A percentile compares a stretch with the other conserved stretches of the same genome.
These are phyloP conservation scores for Ennomos erosarius DNA, from an alignment of 2,888 invertebrate genomes.

Conservation along the genomic window DNA sequence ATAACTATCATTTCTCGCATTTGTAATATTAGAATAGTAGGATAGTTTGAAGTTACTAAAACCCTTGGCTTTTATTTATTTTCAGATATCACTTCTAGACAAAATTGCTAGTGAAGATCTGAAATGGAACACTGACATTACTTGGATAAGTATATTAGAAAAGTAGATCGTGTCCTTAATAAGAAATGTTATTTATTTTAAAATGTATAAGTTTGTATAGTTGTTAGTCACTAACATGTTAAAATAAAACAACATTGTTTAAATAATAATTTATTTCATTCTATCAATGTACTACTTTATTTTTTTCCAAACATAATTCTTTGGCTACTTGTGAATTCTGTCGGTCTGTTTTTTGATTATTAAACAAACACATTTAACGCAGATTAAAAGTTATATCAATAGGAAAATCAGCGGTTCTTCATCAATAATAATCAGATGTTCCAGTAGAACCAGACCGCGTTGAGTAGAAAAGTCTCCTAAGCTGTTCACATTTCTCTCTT, in stretches of 20 bases:
- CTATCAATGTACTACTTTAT: too few relatives aligned
- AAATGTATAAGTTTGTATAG: constrained; percentile 34
- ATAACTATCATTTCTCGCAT: too few relatives aligned
- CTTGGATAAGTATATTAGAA: constrained; percentile 81
- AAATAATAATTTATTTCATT: constrained; percentile 17
- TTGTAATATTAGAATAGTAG: too few relatives aligned
- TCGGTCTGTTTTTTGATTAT: not conserved
- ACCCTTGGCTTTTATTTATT: constrained; percentile 36
- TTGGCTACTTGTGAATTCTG: constrained; percentile 1
- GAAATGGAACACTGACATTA: constrained; percentile 82
- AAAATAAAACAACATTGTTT: constrained; percentile 46
- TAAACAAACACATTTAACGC: too few relatives aligned
- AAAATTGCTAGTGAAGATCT: constrained; percentile 83
- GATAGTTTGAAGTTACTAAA: not conserved
- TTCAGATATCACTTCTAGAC: constrained; percentile 84
- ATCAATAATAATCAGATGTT: too few relatives aligned
- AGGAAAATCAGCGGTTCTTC: too few relatives aligned
- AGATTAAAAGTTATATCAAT: too few relatives aligned
- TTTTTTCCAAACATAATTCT: too few relatives aligned
- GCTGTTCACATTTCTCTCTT: constrained; percentile 63
- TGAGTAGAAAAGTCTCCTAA: constrained; percentile 50
- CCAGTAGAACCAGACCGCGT: constrained; percentile 28
- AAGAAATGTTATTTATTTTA: constrained; percentile 27
- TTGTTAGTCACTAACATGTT: too few relatives aligned
- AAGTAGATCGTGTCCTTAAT: constrained; percentile 46